phyloP scores from a whole-genome alignment of 2,797 vertebrate species.

The Onychomys torridus region DNA sequence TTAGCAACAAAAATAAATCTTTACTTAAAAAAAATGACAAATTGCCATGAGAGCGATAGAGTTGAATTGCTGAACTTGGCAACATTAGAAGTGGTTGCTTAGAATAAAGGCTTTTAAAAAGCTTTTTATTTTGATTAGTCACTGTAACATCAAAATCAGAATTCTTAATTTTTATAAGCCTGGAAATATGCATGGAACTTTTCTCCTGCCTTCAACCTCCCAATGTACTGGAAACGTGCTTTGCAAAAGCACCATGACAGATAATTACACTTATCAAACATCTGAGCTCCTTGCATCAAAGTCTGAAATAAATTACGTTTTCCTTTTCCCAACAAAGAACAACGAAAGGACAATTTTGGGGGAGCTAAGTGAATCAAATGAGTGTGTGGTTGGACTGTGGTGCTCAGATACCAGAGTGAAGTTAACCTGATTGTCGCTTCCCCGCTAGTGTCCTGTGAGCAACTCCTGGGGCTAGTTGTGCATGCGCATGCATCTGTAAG shows the following conservation, averaged over 20 bases:
- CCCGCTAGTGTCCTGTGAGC: neutral
- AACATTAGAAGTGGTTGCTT: conserved; percentile 62
- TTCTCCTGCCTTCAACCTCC: conserved; percentile 1
- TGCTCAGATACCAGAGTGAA: neutral
- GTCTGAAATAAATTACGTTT: conserved; percentile 28
- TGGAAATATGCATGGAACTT: neutral
- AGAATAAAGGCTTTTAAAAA: conserved; percentile 67
- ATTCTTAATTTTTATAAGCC: conserved; percentile 65
- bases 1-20: conserved; percentile 64
- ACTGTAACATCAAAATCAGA: conserved; percentile 61
- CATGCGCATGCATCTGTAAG: too few relatives aligned
- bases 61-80: conserved; percentile 76
- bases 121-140: conserved; percentile 47
- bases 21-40: conserved; percentile 62
- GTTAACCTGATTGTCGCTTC: neutral
- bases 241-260: conserved; percentile 42
- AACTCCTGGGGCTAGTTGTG: neutral
- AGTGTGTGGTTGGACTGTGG: neutral
- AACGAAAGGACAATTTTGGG: neutral
- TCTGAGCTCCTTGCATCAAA: conserved; percentile 39
- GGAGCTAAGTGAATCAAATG: neutral
- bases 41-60: conserved; percentile 50
- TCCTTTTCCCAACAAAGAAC: conserved; percentile 8
- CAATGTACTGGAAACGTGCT: conserved; percentile 3
- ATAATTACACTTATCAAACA: conserved; percentile 55